Base-by-base conservation (phyloP, 2,888 invertebrate species). In the Nomada ruficornis region DNA sequence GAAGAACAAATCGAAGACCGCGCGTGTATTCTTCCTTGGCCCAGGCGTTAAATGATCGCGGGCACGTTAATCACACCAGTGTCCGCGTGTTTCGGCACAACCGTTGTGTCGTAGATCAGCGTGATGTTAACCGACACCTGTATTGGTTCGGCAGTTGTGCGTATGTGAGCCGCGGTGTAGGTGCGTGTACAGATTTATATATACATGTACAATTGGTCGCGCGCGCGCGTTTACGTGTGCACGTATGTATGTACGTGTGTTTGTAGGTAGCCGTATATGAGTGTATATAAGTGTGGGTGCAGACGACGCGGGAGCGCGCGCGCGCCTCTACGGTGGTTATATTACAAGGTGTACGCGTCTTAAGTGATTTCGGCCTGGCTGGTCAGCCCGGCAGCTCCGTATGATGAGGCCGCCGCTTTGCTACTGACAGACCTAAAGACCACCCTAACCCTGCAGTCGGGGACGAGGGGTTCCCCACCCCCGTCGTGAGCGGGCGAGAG, bases 361-460 rank as follows among this genome's bases (percentile, higher is more conserved):
- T 93, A 93, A 90, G 92, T 91, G 90, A 90, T 92, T 90, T 91
- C 91, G 93, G 92, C 91, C 93, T 92, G 92, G 93, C 93, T 90
- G 91, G 90, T 89, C 90, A 90, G 91, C 91, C 91, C 92, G 91
- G 93, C 93, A 93, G 93, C 93, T 93, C 94, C 93, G 94, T 94
- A 91, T 93, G 93, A 94, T 92, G 92, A 94, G 94, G 93, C 94
- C 93, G 94, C 94, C 94, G 94, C 94, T 94, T 93, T 91, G 92
- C 94, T 94, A 94, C 94, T 94, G 93, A 93, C 93, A 90, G 90
- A 90, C 90, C 89, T 90, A 89, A 91, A 91, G 90, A 94, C 94
- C 93, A 93, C 92, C 93, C 93, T 93, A 93, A 93, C 93, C 93
- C 91, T 92, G 91, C 91, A 91, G 92, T 91, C 90, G 89, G 89